These are phyloP conservation scores for Tiliacea aurago DNA, from an alignment of 2,888 invertebrate genomes.

Conservation along the genomic window DNA sequence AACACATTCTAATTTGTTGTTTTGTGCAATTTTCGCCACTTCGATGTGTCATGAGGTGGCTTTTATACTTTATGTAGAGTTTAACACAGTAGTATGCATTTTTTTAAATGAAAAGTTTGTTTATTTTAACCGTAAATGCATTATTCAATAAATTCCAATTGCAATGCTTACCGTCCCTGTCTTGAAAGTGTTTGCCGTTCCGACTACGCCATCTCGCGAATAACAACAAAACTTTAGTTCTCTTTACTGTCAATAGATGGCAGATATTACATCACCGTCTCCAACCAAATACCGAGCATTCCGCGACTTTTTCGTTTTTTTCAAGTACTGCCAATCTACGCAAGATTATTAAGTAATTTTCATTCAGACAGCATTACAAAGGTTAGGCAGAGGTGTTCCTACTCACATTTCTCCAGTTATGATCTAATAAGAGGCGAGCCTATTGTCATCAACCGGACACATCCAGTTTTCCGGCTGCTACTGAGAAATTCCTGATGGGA, in stretches of 20 bases:
- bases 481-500: not conserved
- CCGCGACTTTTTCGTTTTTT: not conserved
- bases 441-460: not conserved
- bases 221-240: slow-evolving; percentile 4
- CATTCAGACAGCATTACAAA: not conserved
- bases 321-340: not conserved
- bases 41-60: not conserved
- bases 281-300: not conserved
- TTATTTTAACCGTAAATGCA: not conserved
- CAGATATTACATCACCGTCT: slow-evolving; percentile 4
- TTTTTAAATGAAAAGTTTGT: not conserved
- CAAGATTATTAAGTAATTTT: not conserved
- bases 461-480: not conserved
- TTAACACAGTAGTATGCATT: not conserved
- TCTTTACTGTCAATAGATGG: slow-evolving; percentile 42
- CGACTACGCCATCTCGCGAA: slow-evolving; percentile 45
- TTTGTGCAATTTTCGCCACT: not conserved
- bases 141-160: not conserved
- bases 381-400: not conserved
- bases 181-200: not conserved
- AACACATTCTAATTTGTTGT: not conserved
- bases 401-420: not conserved
- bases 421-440: not conserved
- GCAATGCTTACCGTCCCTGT: not conserved
- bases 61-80: not conserved